Percentiles rank a stretch among this genome's conserved stretches.
These are phyloP conservation scores for Plutella xylostella DNA, from an alignment of 2,888 invertebrate genomes.

Conservation along the genomic window DNA sequence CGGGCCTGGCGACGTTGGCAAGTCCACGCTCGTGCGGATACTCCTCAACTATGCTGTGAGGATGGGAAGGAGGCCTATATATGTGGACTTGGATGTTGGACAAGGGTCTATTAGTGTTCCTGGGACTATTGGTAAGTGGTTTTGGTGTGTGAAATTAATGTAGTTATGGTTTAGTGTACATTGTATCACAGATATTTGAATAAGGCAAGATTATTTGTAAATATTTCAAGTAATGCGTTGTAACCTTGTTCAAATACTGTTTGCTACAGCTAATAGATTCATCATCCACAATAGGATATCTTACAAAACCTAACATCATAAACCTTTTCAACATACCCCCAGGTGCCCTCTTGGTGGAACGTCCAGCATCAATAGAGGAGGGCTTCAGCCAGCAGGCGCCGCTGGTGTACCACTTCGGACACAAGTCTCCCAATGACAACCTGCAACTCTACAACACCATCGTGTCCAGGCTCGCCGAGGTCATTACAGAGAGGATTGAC, in stretches of 20 bases:
- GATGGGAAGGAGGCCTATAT: slow-evolving; percentile 88
- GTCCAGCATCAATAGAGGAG: slow-evolving; percentile 94
- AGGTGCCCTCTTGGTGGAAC: slow-evolving; percentile 89
- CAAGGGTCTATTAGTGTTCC: slow-evolving; percentile 94
- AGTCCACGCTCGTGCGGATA: slow-evolving; percentile 89
- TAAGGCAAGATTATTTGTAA: too few relatives aligned
- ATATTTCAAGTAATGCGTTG: too few relatives aligned
- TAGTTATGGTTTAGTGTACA: too few relatives aligned
- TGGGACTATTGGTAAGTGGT: slow-evolving; percentile 80
- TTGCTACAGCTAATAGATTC: too few relatives aligned
- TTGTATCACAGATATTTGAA: too few relatives aligned
- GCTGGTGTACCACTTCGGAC: slow-evolving; percentile 93
- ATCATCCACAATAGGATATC: background rate
- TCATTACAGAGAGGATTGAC: slow-evolving; percentile 85
- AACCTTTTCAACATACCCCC: slow-evolving; percentile 2
- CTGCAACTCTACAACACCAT: slow-evolving; percentile 86
- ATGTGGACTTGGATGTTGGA: slow-evolving; percentile 95
- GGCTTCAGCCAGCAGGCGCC: slow-evolving; percentile 96
- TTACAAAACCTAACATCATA: background rate
- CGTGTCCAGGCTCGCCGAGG: slow-evolving; percentile 86
- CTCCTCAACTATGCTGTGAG: slow-evolving; percentile 96
- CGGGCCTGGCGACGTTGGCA: slow-evolving; percentile 97
- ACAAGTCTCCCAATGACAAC: slow-evolving; percentile 82
- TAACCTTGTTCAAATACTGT: too few relatives aligned
- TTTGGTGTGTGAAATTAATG: background rate